phyloP scores from a whole-genome alignment of 1,140 invertebrate genomes.

The Arion vulgaris region DNA sequence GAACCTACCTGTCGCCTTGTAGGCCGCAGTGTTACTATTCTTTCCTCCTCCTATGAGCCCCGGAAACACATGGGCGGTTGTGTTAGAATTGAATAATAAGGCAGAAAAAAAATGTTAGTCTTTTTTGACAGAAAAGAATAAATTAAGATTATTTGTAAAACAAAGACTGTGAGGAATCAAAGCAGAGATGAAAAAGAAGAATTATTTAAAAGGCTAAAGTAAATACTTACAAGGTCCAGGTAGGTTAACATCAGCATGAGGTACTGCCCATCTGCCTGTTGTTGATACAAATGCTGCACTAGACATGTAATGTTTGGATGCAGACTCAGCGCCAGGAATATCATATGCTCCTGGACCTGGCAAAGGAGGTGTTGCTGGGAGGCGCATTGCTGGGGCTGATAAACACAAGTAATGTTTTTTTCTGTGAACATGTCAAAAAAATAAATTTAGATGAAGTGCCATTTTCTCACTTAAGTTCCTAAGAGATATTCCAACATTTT shows the following conservation, averaged over 20 bases:
- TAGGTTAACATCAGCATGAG: conserved; percentile 39
- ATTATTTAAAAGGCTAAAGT: neutral
- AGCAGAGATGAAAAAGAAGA: too few relatives aligned
- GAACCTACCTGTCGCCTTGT: too few relatives aligned
- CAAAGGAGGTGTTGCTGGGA: conserved; percentile 58
- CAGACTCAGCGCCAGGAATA: conserved; percentile 63
- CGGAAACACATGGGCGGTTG: too few relatives aligned
- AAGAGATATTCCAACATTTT: too few relatives aligned
- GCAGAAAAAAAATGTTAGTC: too few relatives aligned
- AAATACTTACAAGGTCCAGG: conserved; percentile 66
- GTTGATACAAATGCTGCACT: conserved; percentile 69
- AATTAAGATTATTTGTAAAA: too few relatives aligned
- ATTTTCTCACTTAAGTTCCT: too few relatives aligned
- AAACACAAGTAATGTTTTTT: conserved; percentile 71
- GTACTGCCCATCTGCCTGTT: conserved; percentile 64
- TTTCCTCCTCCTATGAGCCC: too few relatives aligned
- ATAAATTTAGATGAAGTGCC: neutral
- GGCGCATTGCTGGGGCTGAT: conserved; percentile 71
- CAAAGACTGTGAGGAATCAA: too few relatives aligned
- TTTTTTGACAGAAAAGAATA: too few relatives aligned
- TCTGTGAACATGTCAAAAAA: conserved; percentile 48
- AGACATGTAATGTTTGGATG: conserved; percentile 71
- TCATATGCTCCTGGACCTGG: conserved; percentile 71
- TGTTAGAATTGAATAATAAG: too few relatives aligned
- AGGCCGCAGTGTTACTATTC: too few relatives aligned